Conservation (phyloP, 1,140 invertebrate genomes). For the Tetramorium simillimum region DNA sequence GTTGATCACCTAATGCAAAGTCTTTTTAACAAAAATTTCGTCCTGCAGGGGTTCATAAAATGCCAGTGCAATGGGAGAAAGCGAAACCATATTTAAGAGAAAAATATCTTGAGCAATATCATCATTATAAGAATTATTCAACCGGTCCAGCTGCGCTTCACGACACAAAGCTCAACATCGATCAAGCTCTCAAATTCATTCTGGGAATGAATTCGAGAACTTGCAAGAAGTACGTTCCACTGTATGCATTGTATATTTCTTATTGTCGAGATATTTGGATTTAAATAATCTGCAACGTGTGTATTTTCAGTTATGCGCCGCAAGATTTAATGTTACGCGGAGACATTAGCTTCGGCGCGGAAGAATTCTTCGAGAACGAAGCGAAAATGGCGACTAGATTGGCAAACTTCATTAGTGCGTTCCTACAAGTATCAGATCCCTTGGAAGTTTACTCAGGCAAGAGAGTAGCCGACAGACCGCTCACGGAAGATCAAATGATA, state of each 20-base stretch:
- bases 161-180: conserved; percentile 90
- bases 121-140: conserved; percentile 90
- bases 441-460: conserved; percentile 97
- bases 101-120: conserved; percentile 90
- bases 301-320: conserved; percentile 87
- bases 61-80: conserved; percentile 92
- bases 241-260: background rate
- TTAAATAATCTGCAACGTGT: background rate
- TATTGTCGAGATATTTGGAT: background rate
- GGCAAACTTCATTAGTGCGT: conserved; percentile 97
- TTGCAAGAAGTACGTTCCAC: conserved; percentile 87
- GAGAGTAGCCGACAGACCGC: conserved; percentile 93
- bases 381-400: conserved; percentile 97
- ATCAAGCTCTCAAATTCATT: conserved; percentile 92
- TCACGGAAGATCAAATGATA: conserved; percentile 98
- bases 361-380: conserved; percentile 96
- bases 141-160: conserved; percentile 88
- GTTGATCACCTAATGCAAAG: background rate
- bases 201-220: conserved; percentile 89
- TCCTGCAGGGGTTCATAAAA: conserved; percentile 91
- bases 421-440: conserved; percentile 96
- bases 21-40: conserved; percentile 43
- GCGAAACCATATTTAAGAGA: conserved; percentile 89
- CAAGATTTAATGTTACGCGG: conserved; percentile 92
- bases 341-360: conserved; percentile 93